Evolutionary conservation across 2,888 invertebrate species (phyloP), one percentile per base, ranked within the genome.

Genomic region (Lutraria lutraria): DNA sequence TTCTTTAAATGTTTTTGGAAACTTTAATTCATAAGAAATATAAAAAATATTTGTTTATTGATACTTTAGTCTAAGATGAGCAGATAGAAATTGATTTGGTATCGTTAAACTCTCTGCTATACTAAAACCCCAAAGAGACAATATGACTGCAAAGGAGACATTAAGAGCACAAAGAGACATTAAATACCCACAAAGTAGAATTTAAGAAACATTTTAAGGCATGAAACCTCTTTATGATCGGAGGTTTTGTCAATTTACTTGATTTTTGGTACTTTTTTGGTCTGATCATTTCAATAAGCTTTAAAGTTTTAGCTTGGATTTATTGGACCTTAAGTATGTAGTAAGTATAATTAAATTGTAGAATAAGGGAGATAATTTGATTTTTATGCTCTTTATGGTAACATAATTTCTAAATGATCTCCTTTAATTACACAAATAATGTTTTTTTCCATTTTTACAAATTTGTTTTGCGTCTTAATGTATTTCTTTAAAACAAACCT

Each of bases 121-220:
- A 63, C 63, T n/a, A 63, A 63, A 63, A 63, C 19, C n/a, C 8
- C 63, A 63, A 63, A 63, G n/a, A 19, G n/a, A 63, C 21, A n/a
- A n/a, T n/a, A 63, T n/a, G 63, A 63, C n/a, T 63, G 63, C 63
- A 63, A 63, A 63, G n/a, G n/a, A 21, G 63, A 63, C 63, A 63
- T 63, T 16, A 19, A n/a, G 63, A 63, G 63, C n/a, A 63, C 21
- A 63, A 63, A 63, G 63, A 63, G n/a, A 19, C 56, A 56, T 56
- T 43, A 56, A 56, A 56, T 15, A 56, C 56, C 13, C n/a, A 10
- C 21, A n/a, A 63, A 63, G 63, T 63, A 63, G 63, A 63, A n/a
- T n/a, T 63, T n/a, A n/a, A 63, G 63, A 63, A 63, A 63, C n/a
- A 63, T 63, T 63, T 63, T 19, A n/a, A 63, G 63, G n/a, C 63